A percentile compares a stretch with the other conserved stretches of the same genome.
phyloP scores from a whole-genome alignment of 2,888 invertebrate species.

The Cephus runcator region DNA sequence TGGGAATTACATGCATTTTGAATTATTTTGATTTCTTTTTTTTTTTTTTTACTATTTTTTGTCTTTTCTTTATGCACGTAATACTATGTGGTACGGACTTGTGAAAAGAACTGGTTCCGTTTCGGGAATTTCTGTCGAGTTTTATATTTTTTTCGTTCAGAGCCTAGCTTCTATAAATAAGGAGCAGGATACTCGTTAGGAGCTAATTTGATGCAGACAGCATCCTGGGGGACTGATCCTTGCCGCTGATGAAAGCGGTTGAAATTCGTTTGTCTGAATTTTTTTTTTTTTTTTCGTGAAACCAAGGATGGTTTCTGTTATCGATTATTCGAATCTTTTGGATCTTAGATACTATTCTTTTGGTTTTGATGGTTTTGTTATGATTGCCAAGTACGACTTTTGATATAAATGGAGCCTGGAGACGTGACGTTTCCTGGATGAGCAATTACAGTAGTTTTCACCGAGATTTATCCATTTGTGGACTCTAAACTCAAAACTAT shows the following conservation, averaged over 20 bases:
- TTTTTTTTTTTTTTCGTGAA: neutral
- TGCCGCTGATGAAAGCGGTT: neutral
- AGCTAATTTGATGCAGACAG: neutral
- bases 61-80: neutral
- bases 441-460: conserved; percentile 39
- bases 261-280: neutral
- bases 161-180: neutral
- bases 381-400: neutral
- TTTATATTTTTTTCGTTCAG: neutral
- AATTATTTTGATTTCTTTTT: too few species aligned
- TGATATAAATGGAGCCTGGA: conserved; percentile 1
- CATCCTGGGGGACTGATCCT: neutral
- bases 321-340: neutral
- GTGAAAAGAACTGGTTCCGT: conserved; percentile 15
- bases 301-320: neutral
- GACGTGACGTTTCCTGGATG: conserved; percentile 29
- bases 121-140: neutral
- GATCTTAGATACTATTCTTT: too few species aligned
- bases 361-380: neutral
- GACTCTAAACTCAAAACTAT: neutral
- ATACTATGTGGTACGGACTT: neutral
- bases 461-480: conserved; percentile 23
- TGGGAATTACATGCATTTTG: conserved; percentile 12
- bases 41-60: neutral
- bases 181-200: neutral